Evolutionary conservation across 2,797 vertebrate genomes (phyloP), one percentile per base, ranked within the genome.

Genomic region (Mormyrops attenuatus): DNA sequence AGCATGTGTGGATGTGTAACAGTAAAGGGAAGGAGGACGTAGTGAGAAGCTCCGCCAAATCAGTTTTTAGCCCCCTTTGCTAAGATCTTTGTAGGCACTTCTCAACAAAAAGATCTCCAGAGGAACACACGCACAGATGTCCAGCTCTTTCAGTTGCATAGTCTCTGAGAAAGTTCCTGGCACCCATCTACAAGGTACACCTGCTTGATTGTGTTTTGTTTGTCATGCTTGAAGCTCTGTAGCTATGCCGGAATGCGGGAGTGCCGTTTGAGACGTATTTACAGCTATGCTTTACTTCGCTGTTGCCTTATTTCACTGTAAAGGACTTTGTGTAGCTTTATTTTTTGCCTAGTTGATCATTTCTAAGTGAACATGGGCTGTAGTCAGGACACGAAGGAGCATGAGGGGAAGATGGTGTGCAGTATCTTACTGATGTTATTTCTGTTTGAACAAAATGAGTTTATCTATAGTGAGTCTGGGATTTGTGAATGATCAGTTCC

Each of bases 1-100:
- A 88, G n/a, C 41, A 66, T 88, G 57, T 66, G 38, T 88, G 87
- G 41, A 53, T 57, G 13, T 88, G 57, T 53, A 89, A 47, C 84
- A 89, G 60, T 52, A 66, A 47, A 69, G 11, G 49, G 63, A 47
- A 26, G 55, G 60, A 47, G 26, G 34, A 50, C 3, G 26, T 49
- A 89, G 82, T 13, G 17, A 11, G 85, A 26, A 87, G n/a, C 53
- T 49, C 26, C 11, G 53, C 52, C 26, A 57, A 17, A 15, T 87
- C 30, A 87, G 52, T 60, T 52, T 11, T 60, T 17, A 87, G 53
- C 53, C 52, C 3, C 15, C 20, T 57, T 87, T 57, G 9, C 50
- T 9, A 52, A 13, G 53, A 9, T 30, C 44, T 13, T 52, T 85
- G 41, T 50, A 13, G 82, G 20, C 47, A n/a, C 77, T 47, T 80